Evolutionary conservation across 2,888 invertebrate genomes (phyloP), one percentile per base, ranked within the genome.

Genomic region (Cataglyphis albicans): DNA sequence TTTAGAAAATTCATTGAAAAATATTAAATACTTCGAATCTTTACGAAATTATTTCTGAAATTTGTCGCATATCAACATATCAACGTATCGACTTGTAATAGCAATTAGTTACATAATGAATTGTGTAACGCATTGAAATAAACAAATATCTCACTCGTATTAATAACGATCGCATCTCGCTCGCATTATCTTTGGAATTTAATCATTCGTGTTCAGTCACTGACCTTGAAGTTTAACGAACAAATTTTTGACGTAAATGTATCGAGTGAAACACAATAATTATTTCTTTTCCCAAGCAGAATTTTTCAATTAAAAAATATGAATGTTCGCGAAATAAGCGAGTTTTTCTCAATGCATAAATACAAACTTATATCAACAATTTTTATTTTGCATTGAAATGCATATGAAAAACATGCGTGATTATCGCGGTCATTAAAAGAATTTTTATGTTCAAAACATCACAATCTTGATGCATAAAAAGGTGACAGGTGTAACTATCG

Each of bases 401-500:
- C 32, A n/a, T 6, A 18, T 25, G 7, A 5, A 15, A 4, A 35
- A 29, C 12, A 38, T 3, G 25, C 9, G 44, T 29, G 4, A 76
- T 55, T 65, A 35, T 75, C 2, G 9, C 12, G 25, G 5, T 38
- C 15, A n/a, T 48, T 64, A 52, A 25, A 25, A 12, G 15, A 38
- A 52, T 52, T 52, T 52, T 52, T 52, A 52, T n/a, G 48, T 52
- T 52, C 48, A 52, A 52, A n/a, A 52, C 48, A 52, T 52, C 10
- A n/a, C 12, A 74, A 63, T 74, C 29, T 48, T 32, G 29, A n/a
- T 1, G 3, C 41, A 9, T 12, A 57, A 68, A 41, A 29, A 44
- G 12, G 2, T 32, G 63, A 25, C 85, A 84, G 67, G 72, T 80
- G 59, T 80, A 59, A 65, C 63, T 59, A 41, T 81, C 44, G 35